phyloP scores from a whole-genome alignment of 2,888 invertebrate species.

The Corbicula japonica region DNA sequence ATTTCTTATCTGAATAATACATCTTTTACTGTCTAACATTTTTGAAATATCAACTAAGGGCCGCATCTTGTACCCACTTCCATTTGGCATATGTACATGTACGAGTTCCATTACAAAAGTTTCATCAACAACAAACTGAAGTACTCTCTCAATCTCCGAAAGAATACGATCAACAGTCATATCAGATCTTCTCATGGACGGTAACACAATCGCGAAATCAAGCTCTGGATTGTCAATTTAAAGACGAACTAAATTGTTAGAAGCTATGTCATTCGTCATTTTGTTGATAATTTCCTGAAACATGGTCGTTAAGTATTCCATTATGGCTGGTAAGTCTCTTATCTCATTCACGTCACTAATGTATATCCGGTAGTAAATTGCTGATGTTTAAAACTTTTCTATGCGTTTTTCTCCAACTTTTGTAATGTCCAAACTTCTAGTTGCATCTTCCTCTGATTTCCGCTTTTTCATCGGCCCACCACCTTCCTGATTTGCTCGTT shows the following conservation, averaged over 20 bases:
- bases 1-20: conserved; percentile 30
- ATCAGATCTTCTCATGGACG: conserved; percentile 25
- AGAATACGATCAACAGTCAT: conserved; percentile 40
- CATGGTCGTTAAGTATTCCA: conserved; percentile 11
- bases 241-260: conserved; percentile 39
- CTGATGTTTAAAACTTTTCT: too few relatives aligned
- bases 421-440: too few relatives aligned
- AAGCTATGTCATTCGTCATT: conserved; percentile 8
- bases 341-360: too few relatives aligned
- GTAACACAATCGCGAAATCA: conserved; percentile 38
- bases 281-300: conserved; percentile 26
- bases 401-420: too few relatives aligned
- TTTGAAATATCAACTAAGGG: conserved; percentile 8
- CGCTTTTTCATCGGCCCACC: too few relatives aligned
- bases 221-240: conserved; percentile 43
- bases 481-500: too few relatives aligned
- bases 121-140: conserved; percentile 20
- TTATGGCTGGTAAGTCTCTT: too few relatives aligned
- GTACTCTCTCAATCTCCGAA: conserved; percentile 44
- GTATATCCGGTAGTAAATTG: too few relatives aligned
- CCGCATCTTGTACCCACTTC: background rate
- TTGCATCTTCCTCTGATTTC: too few relatives aligned
- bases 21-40: conserved; percentile 6
- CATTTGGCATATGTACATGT: background rate
- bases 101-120: background rate